Percentiles rank a stretch among this genome's conserved stretches.
Evolutionary conservation across 2,797 vertebrate genomes (phyloP).

Genomic region (Prionace glauca): DNA sequence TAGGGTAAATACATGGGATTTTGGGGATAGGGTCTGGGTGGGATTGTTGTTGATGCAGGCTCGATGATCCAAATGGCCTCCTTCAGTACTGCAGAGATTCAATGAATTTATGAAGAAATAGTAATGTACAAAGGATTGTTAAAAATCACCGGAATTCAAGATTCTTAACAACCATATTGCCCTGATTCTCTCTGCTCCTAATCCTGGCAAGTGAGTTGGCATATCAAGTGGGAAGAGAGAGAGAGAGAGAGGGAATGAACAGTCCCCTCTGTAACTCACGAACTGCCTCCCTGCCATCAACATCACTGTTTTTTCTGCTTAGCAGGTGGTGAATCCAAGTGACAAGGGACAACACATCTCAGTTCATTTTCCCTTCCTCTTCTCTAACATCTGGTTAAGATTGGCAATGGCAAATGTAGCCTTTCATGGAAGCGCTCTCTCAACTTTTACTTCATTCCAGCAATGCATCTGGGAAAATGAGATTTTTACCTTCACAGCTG

Average conservation of each 20-base stretch:
- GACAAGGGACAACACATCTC: not conserved
- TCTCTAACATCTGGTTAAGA: not conserved
- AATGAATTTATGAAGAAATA: not conserved
- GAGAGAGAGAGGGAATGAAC: not conserved
- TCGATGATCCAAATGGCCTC: too few relatives aligned
- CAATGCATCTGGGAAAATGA: not conserved
- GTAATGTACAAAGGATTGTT: not conserved
- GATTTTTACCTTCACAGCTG: slow-evolving; percentile 81
- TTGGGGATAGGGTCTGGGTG: too few relatives aligned
- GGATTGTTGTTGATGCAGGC: too few relatives aligned
- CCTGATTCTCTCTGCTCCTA: not conserved
- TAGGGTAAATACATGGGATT: too few relatives aligned
- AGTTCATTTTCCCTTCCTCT: not conserved
- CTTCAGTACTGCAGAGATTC: too few relatives aligned
- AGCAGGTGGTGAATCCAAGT: not conserved
- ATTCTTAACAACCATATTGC: not conserved
- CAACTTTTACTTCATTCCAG: not conserved
- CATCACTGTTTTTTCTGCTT: not conserved
- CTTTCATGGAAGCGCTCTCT: not conserved
- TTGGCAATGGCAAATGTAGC: too few relatives aligned
- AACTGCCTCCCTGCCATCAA: not conserved
- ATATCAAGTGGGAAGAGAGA: not conserved
- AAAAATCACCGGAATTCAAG: not conserved
- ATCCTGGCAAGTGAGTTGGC: not conserved
- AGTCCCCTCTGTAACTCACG: not conserved